Conservation (phyloP, 1,140 invertebrate species). For the Steinernema khuongi region DNA sequence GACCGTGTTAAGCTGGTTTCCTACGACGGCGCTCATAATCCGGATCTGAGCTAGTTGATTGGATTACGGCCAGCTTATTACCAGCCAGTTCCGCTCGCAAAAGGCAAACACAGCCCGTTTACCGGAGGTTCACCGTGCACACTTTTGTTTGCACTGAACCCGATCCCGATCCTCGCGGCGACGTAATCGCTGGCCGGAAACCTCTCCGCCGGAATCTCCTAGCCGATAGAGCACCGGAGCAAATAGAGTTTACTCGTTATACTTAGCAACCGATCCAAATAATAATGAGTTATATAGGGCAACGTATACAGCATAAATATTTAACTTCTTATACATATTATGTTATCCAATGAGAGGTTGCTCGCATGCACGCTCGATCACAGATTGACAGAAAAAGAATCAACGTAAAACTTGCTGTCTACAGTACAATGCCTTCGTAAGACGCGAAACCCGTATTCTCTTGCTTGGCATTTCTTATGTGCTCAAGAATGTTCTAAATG, state of each 20-base stretch:
- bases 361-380: not conserved
- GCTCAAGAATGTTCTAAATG: conserved; percentile 6
- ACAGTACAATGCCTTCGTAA: conserved; percentile 6
- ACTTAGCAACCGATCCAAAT: too few species aligned
- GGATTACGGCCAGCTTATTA: conserved; percentile 5
- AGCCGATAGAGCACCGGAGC: too few species aligned
- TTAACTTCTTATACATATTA: not conserved
- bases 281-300: too few species aligned
- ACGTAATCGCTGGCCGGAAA: too few species aligned
- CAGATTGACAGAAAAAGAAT: not conserved
- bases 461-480: not conserved
- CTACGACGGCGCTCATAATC: conserved; percentile 1
- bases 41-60: conserved; percentile 15
- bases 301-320: not conserved
- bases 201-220: too few species aligned
- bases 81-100: conserved; percentile 10
- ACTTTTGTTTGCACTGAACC: conserved; percentile 14
- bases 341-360: not conserved
- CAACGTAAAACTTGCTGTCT: not conserved
- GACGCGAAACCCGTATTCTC: not conserved
- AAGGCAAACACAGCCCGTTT: not conserved
- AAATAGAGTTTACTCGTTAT: too few species aligned
- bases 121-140: not conserved
- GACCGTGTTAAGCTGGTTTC: conserved; percentile 9
- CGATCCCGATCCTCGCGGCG: not conserved